phyloP scores from a whole-genome alignment of 2,888 invertebrate species.

The Laothoe populi region DNA sequence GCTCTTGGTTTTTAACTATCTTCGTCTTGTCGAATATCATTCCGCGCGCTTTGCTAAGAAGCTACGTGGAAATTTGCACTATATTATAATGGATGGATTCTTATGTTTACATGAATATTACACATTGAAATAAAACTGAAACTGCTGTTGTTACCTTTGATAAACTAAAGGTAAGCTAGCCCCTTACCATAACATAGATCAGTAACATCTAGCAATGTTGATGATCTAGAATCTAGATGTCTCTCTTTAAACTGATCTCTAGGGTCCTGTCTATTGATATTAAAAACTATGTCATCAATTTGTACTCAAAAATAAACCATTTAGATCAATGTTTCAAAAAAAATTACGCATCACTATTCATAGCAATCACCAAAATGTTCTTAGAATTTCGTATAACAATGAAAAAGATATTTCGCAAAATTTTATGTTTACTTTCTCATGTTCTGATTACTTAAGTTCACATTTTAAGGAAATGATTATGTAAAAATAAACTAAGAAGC shows the following conservation, averaged over 20 bases:
- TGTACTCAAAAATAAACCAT: not conserved
- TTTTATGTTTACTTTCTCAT: not conserved
- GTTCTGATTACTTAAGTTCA: not conserved
- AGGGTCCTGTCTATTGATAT: no score
- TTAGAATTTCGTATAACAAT: not conserved
- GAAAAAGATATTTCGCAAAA: not conserved
- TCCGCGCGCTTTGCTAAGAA: conserved; percentile 87
- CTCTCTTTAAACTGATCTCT: no score
- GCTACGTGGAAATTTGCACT: conserved; percentile 54
- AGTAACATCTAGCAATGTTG: no score
- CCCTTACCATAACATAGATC: no score
- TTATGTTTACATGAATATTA: no score
- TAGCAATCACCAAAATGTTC: not conserved
- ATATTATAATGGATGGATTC: no score
- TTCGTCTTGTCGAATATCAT: conserved; percentile 91
- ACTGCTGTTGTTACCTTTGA: no score
- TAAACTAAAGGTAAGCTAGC: no score
- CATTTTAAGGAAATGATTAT: not conserved
- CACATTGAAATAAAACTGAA: no score
- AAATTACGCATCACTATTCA: not conserved
- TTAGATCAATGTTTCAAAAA: not conserved
- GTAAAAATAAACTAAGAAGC: not conserved
- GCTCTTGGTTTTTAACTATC: conserved; percentile 90
- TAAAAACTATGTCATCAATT: no score
- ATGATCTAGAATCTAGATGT: no score